phyloP scores from a whole-genome alignment of 2,113 vertebrate genomes.

The Austrofundulus limnaeus region DNA sequence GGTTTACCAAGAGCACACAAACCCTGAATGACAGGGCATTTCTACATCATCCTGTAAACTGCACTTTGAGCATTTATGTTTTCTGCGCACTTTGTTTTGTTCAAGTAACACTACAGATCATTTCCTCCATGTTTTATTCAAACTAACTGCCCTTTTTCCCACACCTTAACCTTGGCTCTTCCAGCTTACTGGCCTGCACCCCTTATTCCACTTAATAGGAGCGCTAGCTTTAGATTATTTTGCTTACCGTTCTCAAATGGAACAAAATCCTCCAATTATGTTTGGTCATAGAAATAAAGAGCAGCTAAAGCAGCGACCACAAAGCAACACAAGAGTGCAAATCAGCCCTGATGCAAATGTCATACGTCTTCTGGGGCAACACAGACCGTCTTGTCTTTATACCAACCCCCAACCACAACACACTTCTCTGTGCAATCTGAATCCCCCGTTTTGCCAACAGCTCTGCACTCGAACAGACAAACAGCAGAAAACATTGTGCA shows the following conservation, averaged over 20 bases:
- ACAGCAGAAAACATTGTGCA: constrained; percentile 26
- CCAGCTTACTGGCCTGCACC: constrained; percentile 53
- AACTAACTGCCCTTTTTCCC: neutral
- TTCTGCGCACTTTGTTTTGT: neutral
- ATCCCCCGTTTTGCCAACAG: constrained; percentile 14
- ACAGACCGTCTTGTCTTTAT: constrained; percentile 73
- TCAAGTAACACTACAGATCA: neutral
- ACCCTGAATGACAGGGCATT: constrained; percentile 3
- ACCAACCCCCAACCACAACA: constrained; percentile 43
- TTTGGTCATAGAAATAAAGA: constrained; percentile 64
- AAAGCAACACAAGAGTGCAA: constrained; percentile 75
- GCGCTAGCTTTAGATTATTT: constrained; percentile 56
- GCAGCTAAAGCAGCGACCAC: constrained; percentile 57
- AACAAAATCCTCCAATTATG: constrained; percentile 39
- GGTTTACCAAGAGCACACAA: constrained; percentile 18
- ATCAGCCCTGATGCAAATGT: constrained; percentile 73
- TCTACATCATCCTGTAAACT: neutral
- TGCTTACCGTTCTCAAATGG: constrained; percentile 52
- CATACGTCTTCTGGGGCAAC: constrained; percentile 57
- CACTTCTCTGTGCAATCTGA: constrained; percentile 35
- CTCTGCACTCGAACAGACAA: constrained; percentile 16
- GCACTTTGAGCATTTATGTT: neutral
- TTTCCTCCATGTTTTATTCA: neutral
- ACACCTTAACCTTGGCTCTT: constrained; percentile 28
- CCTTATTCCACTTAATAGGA: constrained; percentile 57